These are phyloP conservation scores for Emydura subglobosa DNA, from an alignment of 2,113 vertebrate species.

Conservation along the genomic window DNA sequence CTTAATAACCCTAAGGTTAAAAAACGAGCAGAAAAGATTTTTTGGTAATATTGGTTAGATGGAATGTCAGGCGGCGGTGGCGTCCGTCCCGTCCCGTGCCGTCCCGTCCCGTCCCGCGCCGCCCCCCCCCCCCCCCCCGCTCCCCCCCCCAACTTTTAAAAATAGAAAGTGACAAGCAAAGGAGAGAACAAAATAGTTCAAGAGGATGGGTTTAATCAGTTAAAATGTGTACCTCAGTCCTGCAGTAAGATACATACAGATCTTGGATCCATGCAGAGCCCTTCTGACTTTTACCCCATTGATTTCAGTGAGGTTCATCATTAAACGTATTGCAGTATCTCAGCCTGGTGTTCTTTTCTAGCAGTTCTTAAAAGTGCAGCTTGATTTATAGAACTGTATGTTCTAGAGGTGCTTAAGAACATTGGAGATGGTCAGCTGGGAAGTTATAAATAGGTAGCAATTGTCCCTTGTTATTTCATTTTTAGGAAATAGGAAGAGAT, in stretches of 20 bases:
- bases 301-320: neutral
- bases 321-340: neutral
- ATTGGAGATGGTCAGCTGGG: neutral
- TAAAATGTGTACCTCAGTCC: neutral
- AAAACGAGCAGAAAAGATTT: neutral
- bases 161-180: neutral
- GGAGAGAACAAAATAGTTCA: neutral
- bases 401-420: slow-evolving; percentile 30
- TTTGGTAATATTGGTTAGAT: neutral
- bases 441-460: slow-evolving; percentile 20
- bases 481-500: neutral
- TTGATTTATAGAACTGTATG: neutral
- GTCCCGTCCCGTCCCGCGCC: too few relatives aligned
- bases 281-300: neutral
- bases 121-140: too few relatives aligned
- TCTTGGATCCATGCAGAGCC: neutral
- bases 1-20: neutral
- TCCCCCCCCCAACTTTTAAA: neutral
- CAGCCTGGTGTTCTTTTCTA: slow-evolving; percentile 19
- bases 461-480: slow-evolving; percentile 1
- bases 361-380: neutral
- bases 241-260: neutral
- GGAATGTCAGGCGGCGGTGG: neutral
- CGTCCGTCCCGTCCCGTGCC: too few relatives aligned
- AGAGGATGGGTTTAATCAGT: neutral